A percentile compares a stretch with the other conserved stretches of the same genome.
Conservation (phyloP, 2,888 invertebrate genomes). For the Patella depressa region DNA sequence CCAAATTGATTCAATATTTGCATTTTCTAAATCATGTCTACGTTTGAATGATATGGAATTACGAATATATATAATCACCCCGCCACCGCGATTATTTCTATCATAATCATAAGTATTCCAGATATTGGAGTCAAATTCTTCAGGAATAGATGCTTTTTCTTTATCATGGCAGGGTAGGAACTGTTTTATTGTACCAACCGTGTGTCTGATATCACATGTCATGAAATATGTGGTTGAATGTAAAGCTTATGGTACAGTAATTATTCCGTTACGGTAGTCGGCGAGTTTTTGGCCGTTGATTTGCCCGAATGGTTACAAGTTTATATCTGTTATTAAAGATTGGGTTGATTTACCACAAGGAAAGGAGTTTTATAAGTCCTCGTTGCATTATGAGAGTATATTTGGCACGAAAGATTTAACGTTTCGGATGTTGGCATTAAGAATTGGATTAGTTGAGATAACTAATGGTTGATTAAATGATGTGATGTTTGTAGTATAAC, state of each 20-base stretch:
- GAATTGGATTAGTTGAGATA: too few species aligned
- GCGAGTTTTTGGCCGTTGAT: constrained; percentile 24
- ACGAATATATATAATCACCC: too few species aligned
- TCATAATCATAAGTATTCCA: neutral
- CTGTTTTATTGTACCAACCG: neutral
- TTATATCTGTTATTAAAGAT: constrained; percentile 11
- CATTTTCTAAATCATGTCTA: too few species aligned
- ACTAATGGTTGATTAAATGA: neutral
- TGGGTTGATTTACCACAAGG: constrained; percentile 11
- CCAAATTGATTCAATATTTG: too few species aligned
- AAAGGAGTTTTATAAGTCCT: constrained; percentile 8
- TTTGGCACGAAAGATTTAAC: constrained; percentile 18
- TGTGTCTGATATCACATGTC: neutral
- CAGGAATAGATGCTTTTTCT: neutral
- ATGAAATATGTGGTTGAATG: neutral
- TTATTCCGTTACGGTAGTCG: neutral
- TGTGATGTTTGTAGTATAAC: neutral
- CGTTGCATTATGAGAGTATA: neutral
- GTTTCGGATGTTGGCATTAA: constrained; percentile 19
- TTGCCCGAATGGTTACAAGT: neutral
- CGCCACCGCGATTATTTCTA: too few species aligned
- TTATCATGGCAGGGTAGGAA: neutral
- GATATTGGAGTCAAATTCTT: neutral
- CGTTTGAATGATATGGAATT: too few species aligned
- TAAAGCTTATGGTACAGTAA: neutral